Evolutionary conservation across 2,113 vertebrate genomes (phyloP).

Genomic region (Cynopterus brachyotis): DNA sequence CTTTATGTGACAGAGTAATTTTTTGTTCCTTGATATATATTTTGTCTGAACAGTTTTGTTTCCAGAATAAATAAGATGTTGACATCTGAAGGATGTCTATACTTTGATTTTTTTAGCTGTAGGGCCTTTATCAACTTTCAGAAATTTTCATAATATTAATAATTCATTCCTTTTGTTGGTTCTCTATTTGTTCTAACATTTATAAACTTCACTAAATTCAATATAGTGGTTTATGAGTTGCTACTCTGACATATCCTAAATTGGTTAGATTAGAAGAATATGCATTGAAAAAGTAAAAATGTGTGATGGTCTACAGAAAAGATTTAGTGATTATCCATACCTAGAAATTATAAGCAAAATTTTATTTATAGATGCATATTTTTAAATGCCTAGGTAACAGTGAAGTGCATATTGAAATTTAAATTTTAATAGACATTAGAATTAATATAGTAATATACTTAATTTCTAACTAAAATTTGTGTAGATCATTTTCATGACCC

Average conservation of each 20-base stretch:
- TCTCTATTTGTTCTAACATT: neutral
- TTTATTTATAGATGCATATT: neutral
- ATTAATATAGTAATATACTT: neutral
- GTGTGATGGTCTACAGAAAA: neutral
- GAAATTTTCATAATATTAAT: constrained; percentile 31
- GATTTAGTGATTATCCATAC: neutral
- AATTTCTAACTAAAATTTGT: neutral
- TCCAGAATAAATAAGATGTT: neutral
- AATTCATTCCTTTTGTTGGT: neutral
- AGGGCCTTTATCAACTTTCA: neutral
- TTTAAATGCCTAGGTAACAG: neutral
- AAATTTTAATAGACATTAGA: neutral
- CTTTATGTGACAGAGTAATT: neutral
- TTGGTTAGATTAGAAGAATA: neutral
- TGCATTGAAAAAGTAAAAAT: neutral
- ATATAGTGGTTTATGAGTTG: neutral
- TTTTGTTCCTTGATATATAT: neutral
- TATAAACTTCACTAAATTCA: neutral
- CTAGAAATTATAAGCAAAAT: neutral
- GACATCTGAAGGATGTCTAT: neutral
- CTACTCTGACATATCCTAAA: neutral
- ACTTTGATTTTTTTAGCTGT: neutral
- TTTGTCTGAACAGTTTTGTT: neutral
- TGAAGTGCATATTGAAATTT: neutral
- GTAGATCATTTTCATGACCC: neutral